phyloP scores from a whole-genome alignment of 2,888 invertebrate species.

The Chrysodeixis includens region DNA sequence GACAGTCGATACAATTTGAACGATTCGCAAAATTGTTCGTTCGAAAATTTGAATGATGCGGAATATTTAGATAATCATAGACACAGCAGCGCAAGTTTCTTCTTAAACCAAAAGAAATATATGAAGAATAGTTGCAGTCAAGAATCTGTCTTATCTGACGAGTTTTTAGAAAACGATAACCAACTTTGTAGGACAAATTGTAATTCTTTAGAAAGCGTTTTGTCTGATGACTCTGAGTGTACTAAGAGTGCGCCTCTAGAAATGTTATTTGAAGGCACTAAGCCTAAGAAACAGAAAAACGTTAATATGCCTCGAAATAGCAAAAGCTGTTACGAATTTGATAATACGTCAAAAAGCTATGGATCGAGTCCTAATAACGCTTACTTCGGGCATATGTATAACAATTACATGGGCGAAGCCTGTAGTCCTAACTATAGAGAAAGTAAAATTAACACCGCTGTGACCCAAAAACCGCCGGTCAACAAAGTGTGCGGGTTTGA shows the following conservation, averaged over 20 bases:
- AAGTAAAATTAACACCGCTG: conserved; percentile 54
- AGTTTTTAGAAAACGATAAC: conserved; percentile 88
- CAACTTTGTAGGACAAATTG: conserved; percentile 91
- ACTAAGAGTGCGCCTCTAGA: conserved; percentile 94
- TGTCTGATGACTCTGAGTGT: conserved; percentile 94
- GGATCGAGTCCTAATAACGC: conserved; percentile 91
- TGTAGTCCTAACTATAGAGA: conserved; percentile 73
- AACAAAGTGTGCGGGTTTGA: conserved; percentile 83
- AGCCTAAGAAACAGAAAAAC: conserved; percentile 79
- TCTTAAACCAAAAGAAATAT: conserved; percentile 91
- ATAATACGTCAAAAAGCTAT: conserved; percentile 90
- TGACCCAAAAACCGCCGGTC: conserved; percentile 66
- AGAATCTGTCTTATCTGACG: conserved; percentile 94
- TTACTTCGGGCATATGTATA: conserved; percentile 88
- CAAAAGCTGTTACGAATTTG: conserved; percentile 87
- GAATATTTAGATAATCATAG: conserved; percentile 89
- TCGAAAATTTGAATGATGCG: conserved; percentile 82
- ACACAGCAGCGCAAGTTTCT: conserved; percentile 94
- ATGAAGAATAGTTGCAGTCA: conserved; percentile 92
- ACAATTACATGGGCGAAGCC: conserved; percentile 79
- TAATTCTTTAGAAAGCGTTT: conserved; percentile 94
- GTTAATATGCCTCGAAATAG: conserved; percentile 79
- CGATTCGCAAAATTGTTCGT: conserved; percentile 85
- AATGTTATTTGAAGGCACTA: conserved; percentile 90
- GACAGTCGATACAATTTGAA: conserved; percentile 85